Evolutionary conservation across 1,140 invertebrate species (phyloP).

Genomic region (Luehdorfia chinensis): DNA sequence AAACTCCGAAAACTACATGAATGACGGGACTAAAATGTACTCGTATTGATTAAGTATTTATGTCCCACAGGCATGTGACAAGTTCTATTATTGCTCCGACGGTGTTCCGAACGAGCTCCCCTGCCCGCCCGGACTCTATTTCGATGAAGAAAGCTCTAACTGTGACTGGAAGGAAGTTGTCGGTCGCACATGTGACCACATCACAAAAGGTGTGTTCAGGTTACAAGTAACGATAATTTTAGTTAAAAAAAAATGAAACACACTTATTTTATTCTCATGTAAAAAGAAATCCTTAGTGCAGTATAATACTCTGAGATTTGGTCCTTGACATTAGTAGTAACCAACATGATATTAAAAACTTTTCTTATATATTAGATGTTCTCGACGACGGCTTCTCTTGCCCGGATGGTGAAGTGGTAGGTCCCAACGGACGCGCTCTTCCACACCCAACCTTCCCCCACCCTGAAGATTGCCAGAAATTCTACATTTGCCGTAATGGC

Average conservation of each 20-base stretch:
- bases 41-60: no score
- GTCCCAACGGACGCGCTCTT: constrained; percentile 82
- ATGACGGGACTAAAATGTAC: no score
- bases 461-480: constrained; percentile 89
- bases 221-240: no score
- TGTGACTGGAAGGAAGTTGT: constrained; percentile 84
- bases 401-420: constrained; percentile 83
- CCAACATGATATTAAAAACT: no score
- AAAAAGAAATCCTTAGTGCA: constrained; percentile 1
- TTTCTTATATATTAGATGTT: constrained; percentile 77
- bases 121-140: constrained; percentile 89
- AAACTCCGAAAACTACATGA: no score
- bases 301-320: neutral
- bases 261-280: no score
- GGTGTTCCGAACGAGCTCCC: constrained; percentile 83
- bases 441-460: constrained; percentile 90
- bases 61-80: constrained; percentile 87
- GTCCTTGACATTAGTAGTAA: neutral
- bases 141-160: constrained; percentile 84
- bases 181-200: constrained; percentile 79
- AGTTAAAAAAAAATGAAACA: no score
- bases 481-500: constrained; percentile 90
- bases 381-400: constrained; percentile 88
- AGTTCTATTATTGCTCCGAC: constrained; percentile 90
- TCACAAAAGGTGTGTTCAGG: constrained; percentile 82